phyloP scores from a whole-genome alignment of 2,888 invertebrate genomes.

The Chalcosyrphus nemorum region DNA sequence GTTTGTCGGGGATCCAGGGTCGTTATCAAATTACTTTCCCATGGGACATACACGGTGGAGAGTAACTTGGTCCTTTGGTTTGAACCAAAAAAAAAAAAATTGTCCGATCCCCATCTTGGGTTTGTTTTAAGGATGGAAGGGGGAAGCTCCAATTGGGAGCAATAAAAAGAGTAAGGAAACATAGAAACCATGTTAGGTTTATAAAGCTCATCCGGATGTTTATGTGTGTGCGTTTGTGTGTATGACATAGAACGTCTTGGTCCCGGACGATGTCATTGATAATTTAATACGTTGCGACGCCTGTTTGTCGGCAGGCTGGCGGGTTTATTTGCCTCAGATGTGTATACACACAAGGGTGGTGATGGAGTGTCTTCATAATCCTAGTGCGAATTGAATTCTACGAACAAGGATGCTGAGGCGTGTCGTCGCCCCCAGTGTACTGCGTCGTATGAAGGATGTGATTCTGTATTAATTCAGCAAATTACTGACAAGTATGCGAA shows the following conservation, averaged over 20 bases:
- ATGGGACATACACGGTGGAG: neutral
- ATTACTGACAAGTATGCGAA: slow-evolving; percentile 12
- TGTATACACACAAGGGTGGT: neutral
- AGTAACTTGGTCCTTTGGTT: slow-evolving; percentile 20
- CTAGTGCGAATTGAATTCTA: slow-evolving; percentile 26
- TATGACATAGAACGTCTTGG: neutral
- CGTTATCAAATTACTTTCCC: slow-evolving; percentile 43
- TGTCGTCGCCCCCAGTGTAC: neutral
- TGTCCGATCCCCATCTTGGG: neutral
- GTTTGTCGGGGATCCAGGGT: slow-evolving; percentile 11
- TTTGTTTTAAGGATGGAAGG: neutral
- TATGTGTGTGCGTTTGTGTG: slow-evolving; percentile 7
- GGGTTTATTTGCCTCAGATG: slow-evolving; percentile 14
- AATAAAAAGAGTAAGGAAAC: slow-evolving; percentile 33
- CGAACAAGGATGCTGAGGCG: slow-evolving; percentile 5
- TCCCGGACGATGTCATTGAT: slow-evolving; percentile 49
- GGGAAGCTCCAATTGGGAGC: slow-evolving; percentile 25
- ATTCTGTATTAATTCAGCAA: slow-evolving; percentile 20
- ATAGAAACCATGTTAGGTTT: slow-evolving; percentile 13
- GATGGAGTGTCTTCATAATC: slow-evolving; percentile 1
- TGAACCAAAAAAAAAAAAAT: slow-evolving; percentile 7
- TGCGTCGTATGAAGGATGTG: slow-evolving; percentile 2
- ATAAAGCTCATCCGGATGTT: slow-evolving; percentile 28
- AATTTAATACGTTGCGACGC: slow-evolving; percentile 57
- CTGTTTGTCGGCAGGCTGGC: slow-evolving; percentile 45